Base-by-base conservation (phyloP, 35 echinoderm and acorn worm genomes). In the Patiria miniata region DNA sequence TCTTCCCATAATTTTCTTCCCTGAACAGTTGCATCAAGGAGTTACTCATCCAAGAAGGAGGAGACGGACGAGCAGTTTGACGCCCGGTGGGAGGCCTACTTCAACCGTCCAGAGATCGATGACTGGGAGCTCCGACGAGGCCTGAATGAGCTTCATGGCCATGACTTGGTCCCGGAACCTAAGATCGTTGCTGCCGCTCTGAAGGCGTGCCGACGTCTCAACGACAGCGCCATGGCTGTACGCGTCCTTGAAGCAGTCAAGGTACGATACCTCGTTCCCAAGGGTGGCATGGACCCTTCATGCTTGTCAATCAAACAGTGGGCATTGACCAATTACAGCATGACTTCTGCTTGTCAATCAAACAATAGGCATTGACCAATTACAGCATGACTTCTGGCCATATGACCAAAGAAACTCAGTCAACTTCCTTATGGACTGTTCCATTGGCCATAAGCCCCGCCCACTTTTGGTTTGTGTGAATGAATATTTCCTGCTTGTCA, bases 31-130 rank as follows among this genome's bases (percentile, higher is more conserved):
- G 87, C 87, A 54, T 50, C 81, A 51, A 97, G 85, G 79, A 56
- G 77, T 47, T 95, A 95, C 59, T 89, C 93, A 57, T 50, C 89
- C 14, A 89, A 89, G 79, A 87, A 80, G n/a, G 89, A 97, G 81
- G 89, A 99, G 89, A 99, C 92, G 52, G 93, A 99, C 51, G 96
- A 94, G 57, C 93, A 99, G 73, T 99, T 99, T 92, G 96, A 95
- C 83, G 89, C 93, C 52, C 87, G 93, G 68, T 99, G 96, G 96
- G 96, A 95, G 51, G 93, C 93, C 15, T 99, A 99, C 57, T 99
- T 99, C 93, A 95, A 99, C 83, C 86, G 87, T 82, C 89, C 93
- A 30, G 96, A 99, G 61, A 92, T 99, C 60, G 96, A 99, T 90
- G 96, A 99, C 68, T 99, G 96, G 96, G 93, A 90, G 61, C 69